A percentile compares a stretch with the other conserved stretches of the same genome.
Conservation (phyloP, 2,797 vertebrate species). For the Sebastes baramenuke region DNA sequence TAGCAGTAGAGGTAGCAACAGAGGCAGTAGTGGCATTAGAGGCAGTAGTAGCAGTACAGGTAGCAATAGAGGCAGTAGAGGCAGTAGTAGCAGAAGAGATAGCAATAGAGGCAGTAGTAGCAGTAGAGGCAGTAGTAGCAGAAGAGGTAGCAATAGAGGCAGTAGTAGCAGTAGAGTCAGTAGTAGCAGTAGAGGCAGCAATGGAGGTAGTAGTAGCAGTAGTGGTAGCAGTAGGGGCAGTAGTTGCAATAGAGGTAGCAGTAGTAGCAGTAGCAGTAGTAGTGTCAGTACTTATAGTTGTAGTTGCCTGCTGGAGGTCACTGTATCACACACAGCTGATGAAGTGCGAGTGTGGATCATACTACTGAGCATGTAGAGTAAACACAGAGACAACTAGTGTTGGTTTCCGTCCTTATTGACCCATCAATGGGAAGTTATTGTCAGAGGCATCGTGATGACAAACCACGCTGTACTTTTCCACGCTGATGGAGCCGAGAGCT, state of each 20-base stretch:
- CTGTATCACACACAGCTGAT: not conserved
- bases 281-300: not conserved
- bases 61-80: too few species aligned
- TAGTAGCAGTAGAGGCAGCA: too few species aligned
- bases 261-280: not conserved
- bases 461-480: not conserved
- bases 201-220: not conserved
- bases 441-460: not conserved
- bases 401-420: not conserved
- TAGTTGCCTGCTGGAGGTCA: not conserved
- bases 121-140: not conserved
- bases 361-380: not conserved
- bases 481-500: not conserved
- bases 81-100: too few species aligned
- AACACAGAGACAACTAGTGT: not conserved
- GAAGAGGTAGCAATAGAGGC: not conserved
- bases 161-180: accelerated
- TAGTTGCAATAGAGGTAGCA: not conserved
- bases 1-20: not conserved
- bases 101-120: not conserved
- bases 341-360: not conserved
- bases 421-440: not conserved
- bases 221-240: too few species aligned
- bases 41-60: not conserved
- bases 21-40: not conserved